Conservation (phyloP, 2,797 vertebrate species). For the Pseudotriccus pelzelni region DNA sequence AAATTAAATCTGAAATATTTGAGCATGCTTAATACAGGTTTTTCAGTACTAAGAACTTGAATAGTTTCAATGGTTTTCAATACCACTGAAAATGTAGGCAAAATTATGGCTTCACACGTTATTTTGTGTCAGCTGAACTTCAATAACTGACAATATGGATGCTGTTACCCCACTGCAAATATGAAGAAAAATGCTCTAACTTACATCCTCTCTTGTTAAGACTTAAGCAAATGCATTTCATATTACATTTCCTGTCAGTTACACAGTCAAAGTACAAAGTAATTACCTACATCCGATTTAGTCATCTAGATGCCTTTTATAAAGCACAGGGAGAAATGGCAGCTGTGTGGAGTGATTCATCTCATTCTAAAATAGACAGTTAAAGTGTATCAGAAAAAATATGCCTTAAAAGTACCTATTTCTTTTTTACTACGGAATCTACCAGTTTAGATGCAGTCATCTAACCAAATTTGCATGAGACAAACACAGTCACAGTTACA, state of each 20-base stretch:
- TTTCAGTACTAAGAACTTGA: background rate
- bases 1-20: slow-evolving; percentile 35
- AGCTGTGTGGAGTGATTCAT: slow-evolving; percentile 57
- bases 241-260: slow-evolving; percentile 55
- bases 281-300: slow-evolving; percentile 62
- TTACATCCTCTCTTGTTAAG: slow-evolving; percentile 37
- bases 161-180: slow-evolving; percentile 6
- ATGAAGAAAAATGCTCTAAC: slow-evolving; percentile 34
- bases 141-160: slow-evolving; percentile 3
- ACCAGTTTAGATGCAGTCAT: background rate
- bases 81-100: background rate
- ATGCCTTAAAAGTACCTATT: background rate
- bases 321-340: slow-evolving; percentile 26
- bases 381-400: slow-evolving; percentile 17
- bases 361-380: slow-evolving; percentile 37
- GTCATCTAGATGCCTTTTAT: slow-evolving; percentile 52
- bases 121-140: slow-evolving; percentile 11
- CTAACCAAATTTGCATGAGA: background rate
- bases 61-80: background rate
- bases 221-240: slow-evolving; percentile 55
- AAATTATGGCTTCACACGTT: slow-evolving; percentile 13
- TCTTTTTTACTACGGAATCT: background rate
- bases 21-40: background rate
- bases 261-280: slow-evolving; percentile 47
- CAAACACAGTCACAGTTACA: background rate